Conservation (phyloP, 2,797 vertebrate species). For the Girardinus metallicus region DNA sequence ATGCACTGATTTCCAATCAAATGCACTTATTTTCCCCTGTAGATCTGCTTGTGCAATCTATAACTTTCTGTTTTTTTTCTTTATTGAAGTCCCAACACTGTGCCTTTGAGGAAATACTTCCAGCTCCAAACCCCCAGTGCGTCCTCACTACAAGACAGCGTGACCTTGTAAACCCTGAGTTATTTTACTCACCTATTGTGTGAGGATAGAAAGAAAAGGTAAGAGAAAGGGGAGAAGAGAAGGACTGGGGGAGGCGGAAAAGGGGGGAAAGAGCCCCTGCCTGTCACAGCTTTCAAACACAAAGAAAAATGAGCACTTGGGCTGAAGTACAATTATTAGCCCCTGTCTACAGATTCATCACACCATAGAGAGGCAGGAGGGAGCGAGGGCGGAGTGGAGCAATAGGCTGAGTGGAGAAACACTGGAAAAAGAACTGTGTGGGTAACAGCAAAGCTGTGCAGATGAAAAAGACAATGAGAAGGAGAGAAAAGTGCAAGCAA, state of each 20-base stretch:
- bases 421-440: conserved; percentile 27
- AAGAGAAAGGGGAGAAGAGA: conserved; percentile 39
- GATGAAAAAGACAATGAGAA: conserved; percentile 52
- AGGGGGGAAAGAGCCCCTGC: conserved; percentile 66
- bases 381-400: conserved; percentile 26
- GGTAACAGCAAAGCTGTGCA: conserved; percentile 27
- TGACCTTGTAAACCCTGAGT: conserved; percentile 86
- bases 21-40: conserved; percentile 55
- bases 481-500: conserved; percentile 24
- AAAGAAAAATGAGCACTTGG: conserved; percentile 85
- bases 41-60: conserved; percentile 60
- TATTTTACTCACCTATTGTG: conserved; percentile 81
- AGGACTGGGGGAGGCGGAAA: conserved; percentile 19
- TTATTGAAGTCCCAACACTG: conserved; percentile 73
- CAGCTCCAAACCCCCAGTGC: conserved; percentile 68
- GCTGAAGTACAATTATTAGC: conserved; percentile 86
- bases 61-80: conserved; percentile 67
- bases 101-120: conserved; percentile 76
- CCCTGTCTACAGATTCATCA: conserved; percentile 87
- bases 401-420: conserved; percentile 44
- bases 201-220: conserved; percentile 64
- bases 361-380: conserved; percentile 62
- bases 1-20: conserved; percentile 63
- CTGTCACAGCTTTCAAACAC: conserved; percentile 86
- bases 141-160: conserved; percentile 75